Conservation (phyloP, 2,888 invertebrate species). For the Cyrtodaria siliqua region DNA sequence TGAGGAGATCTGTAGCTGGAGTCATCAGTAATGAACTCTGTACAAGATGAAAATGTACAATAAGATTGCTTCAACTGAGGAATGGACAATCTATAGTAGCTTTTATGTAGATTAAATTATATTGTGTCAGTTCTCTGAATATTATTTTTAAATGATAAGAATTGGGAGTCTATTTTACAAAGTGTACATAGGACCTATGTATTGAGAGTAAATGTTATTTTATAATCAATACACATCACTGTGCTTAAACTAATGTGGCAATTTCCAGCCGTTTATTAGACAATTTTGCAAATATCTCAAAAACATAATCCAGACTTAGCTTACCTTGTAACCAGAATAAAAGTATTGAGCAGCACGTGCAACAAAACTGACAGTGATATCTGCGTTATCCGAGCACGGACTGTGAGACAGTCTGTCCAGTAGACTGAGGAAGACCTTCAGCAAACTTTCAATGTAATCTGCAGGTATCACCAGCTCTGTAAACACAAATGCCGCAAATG, state of each 20-base stretch:
- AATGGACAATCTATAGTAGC: no score
- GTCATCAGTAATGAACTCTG: constrained; percentile 71
- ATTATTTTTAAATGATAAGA: no score
- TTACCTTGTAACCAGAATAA: constrained; percentile 76
- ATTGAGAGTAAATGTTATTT: no score
- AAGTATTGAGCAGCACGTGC: constrained; percentile 76
- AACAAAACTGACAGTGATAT: constrained; percentile 76
- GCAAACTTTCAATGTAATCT: constrained; percentile 63
- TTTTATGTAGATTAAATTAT: no score
- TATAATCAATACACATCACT: no score
- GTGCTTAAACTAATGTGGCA: no score
- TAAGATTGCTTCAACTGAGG: no score
- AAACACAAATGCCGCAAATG: constrained; percentile 19
- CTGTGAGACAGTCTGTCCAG: constrained; percentile 22
- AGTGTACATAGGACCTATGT: no score
- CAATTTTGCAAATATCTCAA: no score
- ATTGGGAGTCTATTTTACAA: no score
- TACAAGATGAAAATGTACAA: constrained; percentile 26
- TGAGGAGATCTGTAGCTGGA: constrained; percentile 72
- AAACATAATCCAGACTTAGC: constrained; percentile 5
- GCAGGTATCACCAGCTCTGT: constrained; percentile 69
- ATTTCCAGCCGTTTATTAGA: no score
- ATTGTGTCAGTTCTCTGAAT: no score
- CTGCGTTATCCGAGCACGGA: constrained; percentile 47
- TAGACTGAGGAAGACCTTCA: constrained; percentile 61